phyloP scores from a whole-genome alignment of 2,113 vertebrate genomes.

The Promerops cafer region DNA sequence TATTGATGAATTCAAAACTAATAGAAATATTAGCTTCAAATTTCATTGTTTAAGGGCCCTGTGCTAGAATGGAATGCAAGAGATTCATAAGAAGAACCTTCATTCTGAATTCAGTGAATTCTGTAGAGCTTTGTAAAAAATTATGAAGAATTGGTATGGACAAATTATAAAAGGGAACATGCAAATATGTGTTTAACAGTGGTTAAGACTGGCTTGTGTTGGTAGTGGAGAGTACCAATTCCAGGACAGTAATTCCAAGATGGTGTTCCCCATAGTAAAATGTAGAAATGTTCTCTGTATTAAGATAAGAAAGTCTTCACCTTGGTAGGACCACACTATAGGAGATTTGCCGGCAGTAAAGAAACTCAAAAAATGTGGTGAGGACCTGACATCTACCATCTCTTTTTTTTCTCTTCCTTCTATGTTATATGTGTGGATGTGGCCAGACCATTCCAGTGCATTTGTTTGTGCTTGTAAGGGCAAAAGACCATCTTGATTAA shows the following conservation, averaged over 20 bases:
- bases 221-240: background rate
- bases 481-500: background rate
- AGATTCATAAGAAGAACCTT: background rate
- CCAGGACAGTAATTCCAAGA: background rate
- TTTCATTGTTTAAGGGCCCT: background rate
- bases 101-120: background rate
- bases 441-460: background rate
- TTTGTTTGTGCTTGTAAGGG: background rate
- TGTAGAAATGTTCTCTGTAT: background rate
- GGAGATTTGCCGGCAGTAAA: background rate
- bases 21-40: background rate
- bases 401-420: background rate
- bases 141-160: accelerated
- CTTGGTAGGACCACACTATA: background rate
- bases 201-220: background rate
- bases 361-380: background rate
- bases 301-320: background rate
- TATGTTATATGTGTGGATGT: background rate
- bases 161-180: accelerated
- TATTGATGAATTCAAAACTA: background rate
- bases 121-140: background rate
- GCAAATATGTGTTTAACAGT: background rate
- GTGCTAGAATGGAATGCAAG: background rate
- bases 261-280: background rate
- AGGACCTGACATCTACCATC: background rate